These are phyloP conservation scores for Cataglyphis cursor DNA, from an alignment of 2,888 invertebrate species.

Conservation along the genomic window DNA sequence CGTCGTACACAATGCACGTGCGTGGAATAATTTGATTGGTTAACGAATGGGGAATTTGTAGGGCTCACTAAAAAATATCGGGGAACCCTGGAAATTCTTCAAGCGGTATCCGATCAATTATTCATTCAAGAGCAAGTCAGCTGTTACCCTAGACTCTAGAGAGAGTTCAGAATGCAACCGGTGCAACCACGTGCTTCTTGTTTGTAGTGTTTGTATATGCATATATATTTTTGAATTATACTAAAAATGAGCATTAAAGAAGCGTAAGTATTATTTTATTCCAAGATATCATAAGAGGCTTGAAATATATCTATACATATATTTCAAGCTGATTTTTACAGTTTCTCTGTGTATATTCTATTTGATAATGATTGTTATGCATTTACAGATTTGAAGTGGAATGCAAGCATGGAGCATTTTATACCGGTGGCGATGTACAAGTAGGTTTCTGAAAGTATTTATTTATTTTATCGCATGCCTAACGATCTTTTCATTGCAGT, in stretches of 20 bases:
- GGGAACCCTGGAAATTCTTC: background rate
- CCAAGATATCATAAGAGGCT: background rate
- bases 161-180: background rate
- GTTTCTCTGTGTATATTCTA: background rate
- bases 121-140: background rate
- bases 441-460: slow-evolving; percentile 78
- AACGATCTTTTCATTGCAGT: slow-evolving; percentile 84
- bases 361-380: background rate
- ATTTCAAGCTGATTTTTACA: background rate
- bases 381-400: slow-evolving; percentile 91
- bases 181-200: background rate
- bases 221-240: background rate
- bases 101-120: background rate
- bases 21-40: slow-evolving; percentile 15
- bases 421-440: slow-evolving; percentile 92
- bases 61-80: background rate
- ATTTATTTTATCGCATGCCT: background rate
- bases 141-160: background rate
- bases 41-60: slow-evolving; percentile 7
- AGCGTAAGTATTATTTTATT: slow-evolving; percentile 74
- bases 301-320: background rate
- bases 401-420: slow-evolving; percentile 92
- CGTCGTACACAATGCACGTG: background rate
- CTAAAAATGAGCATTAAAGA: slow-evolving; percentile 80
- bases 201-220: background rate